A percentile compares a stretch with the other conserved stretches of the same genome.
Evolutionary conservation across 1,140 invertebrate species (phyloP).

Genomic region (Acromyrmex echinatior): DNA sequence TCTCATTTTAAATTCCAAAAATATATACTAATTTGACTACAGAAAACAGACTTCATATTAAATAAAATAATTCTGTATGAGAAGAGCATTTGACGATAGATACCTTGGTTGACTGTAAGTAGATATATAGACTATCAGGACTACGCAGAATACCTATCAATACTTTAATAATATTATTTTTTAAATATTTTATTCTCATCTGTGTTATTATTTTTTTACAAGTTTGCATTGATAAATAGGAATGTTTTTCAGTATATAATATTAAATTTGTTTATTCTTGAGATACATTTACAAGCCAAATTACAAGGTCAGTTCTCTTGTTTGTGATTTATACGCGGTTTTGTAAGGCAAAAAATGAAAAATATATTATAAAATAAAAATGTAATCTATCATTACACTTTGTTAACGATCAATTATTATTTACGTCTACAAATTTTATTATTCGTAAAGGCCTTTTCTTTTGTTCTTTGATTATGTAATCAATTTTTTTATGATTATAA

Average conservation of each 20-base stretch:
- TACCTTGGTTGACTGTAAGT: too few relatives aligned
- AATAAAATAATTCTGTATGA: too few relatives aligned
- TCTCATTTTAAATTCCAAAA: too few relatives aligned
- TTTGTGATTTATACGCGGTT: not conserved
- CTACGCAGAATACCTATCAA: not conserved
- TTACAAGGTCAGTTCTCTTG: not conserved
- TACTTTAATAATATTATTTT: not conserved
- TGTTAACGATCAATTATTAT: not conserved
- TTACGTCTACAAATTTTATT: slow-evolving; percentile 8
- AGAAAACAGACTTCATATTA: too few relatives aligned
- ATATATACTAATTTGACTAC: too few relatives aligned
- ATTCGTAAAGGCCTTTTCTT: not conserved
- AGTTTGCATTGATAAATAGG: not conserved
- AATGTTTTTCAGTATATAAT: not conserved
- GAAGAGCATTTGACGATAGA: too few relatives aligned
- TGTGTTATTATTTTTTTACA: not conserved
- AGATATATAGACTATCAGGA: too few relatives aligned
- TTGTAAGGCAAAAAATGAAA: not conserved
- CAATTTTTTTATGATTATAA: not conserved
- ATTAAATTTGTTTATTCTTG: not conserved
- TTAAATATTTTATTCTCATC: not conserved
- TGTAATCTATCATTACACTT: not conserved
- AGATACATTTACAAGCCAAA: not conserved
- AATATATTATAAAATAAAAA: slow-evolving; percentile 1
- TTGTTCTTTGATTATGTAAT: not conserved